These are phyloP conservation scores for Edolisoma coerulescens DNA, from an alignment of 2,113 vertebrate species.

Conservation along the genomic window DNA sequence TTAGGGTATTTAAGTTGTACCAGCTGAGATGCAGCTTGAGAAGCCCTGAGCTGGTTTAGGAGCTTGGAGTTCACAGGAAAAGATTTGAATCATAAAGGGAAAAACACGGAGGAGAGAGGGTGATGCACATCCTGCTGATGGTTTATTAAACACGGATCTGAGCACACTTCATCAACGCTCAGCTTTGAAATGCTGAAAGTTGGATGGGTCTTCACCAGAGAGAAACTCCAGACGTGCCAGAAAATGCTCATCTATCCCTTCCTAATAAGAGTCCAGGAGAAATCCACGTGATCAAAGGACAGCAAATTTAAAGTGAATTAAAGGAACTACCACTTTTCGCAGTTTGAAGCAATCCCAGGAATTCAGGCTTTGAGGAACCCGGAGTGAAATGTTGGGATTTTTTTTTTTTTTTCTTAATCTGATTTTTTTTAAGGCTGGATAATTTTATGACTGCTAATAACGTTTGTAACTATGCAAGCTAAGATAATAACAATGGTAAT, in stretches of 20 bases:
- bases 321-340: not conserved
- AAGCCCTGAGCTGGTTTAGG: not conserved
- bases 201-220: not conserved
- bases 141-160: not conserved
- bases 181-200: not conserved
- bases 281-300: not conserved
- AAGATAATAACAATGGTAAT: constrained; percentile 47
- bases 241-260: not conserved
- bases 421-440: constrained; percentile 22
- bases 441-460: constrained; percentile 47
- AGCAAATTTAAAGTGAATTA: constrained; percentile 9
- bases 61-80: not conserved
- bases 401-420: not conserved
- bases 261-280: not conserved
- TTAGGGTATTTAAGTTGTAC: not conserved
- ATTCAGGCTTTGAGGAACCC: not conserved
- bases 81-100: not conserved
- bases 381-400: not conserved
- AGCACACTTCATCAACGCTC: not conserved
- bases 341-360: not conserved
- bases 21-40: not conserved
- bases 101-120: not conserved
- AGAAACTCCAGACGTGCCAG: not conserved
- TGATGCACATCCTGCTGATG: not conserved
- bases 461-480: constrained; percentile 37